These are phyloP conservation scores for Pempheris klunzingeri DNA, from an alignment of 2,797 vertebrate genomes.

Conservation along the genomic window DNA sequence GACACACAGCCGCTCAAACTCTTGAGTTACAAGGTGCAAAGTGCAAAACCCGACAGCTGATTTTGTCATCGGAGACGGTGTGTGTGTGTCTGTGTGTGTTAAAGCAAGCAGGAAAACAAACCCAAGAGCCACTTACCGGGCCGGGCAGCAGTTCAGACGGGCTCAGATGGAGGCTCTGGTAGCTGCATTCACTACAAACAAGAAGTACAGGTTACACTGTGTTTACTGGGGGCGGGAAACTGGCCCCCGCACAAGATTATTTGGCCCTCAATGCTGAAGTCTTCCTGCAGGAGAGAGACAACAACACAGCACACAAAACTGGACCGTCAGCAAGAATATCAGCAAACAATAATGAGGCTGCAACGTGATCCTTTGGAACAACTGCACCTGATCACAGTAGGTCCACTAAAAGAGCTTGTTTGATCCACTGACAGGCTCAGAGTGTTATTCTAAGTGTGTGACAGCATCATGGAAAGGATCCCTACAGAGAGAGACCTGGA, in stretches of 20 bases:
- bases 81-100: slow-evolving; percentile 20
- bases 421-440: no score
- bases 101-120: slow-evolving; percentile 33
- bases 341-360: no score
- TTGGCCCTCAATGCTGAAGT: background rate
- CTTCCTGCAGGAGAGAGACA: background rate
- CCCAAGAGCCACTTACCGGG: slow-evolving; percentile 7
- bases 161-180: background rate
- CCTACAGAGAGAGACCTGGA: no score
- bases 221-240: background rate
- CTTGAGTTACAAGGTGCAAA: slow-evolving; percentile 70
- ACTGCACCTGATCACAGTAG: no score
- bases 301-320: no score
- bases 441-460: no score
- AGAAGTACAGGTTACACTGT: background rate
- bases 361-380: no score
- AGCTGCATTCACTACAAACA: background rate
- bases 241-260: background rate
- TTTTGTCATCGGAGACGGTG: slow-evolving; percentile 59
- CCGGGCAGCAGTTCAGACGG: background rate
- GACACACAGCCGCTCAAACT: slow-evolving; percentile 8
- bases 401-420: no score
- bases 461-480: no score
- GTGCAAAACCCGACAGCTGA: slow-evolving; percentile 61
- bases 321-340: no score